Conservation (phyloP, 1,140 invertebrate genomes). For the Limonius californicus region DNA sequence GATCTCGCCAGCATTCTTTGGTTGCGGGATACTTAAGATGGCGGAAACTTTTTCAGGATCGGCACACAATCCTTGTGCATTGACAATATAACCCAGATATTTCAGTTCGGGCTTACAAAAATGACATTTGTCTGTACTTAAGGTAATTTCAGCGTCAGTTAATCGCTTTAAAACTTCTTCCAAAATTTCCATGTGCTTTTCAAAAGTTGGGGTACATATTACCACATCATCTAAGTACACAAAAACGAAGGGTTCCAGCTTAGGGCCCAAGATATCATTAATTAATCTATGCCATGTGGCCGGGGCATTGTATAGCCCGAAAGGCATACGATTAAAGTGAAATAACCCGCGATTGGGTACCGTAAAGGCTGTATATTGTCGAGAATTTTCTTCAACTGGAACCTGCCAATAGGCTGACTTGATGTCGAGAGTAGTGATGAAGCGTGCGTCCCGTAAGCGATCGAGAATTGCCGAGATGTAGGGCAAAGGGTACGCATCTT, state of each 20-base stretch:
- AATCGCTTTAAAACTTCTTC: neutral
- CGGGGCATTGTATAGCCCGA: slow-evolving; percentile 46
- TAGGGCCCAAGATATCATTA: slow-evolving; percentile 25
- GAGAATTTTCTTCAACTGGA: slow-evolving; percentile 28
- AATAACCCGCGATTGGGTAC: slow-evolving; percentile 45
- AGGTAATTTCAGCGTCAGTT: neutral
- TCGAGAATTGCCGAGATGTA: neutral
- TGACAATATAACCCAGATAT: slow-evolving; percentile 24
- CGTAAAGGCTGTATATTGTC: slow-evolving; percentile 48
- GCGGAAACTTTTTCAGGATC: slow-evolving; percentile 11
- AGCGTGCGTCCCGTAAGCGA: slow-evolving; percentile 6
- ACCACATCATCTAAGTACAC: slow-evolving; percentile 37
- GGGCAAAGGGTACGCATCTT: neutral
- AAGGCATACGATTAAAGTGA: slow-evolving; percentile 48
- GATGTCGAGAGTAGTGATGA: slow-evolving; percentile 38
- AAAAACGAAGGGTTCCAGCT: slow-evolving; percentile 25
- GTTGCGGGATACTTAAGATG: neutral
- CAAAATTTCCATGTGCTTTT: slow-evolving; percentile 20
- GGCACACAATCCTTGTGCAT: slow-evolving; percentile 13
- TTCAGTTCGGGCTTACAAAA: slow-evolving; percentile 19
- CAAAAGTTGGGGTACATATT: slow-evolving; percentile 26
- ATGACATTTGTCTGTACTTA: slow-evolving; percentile 30
- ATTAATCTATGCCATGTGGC: slow-evolving; percentile 28
- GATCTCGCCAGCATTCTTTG: slow-evolving; percentile 32
- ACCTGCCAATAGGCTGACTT: slow-evolving; percentile 44